phyloP scores from a whole-genome alignment of 2,797 vertebrate genomes.

The Heliangelus exortis region DNA sequence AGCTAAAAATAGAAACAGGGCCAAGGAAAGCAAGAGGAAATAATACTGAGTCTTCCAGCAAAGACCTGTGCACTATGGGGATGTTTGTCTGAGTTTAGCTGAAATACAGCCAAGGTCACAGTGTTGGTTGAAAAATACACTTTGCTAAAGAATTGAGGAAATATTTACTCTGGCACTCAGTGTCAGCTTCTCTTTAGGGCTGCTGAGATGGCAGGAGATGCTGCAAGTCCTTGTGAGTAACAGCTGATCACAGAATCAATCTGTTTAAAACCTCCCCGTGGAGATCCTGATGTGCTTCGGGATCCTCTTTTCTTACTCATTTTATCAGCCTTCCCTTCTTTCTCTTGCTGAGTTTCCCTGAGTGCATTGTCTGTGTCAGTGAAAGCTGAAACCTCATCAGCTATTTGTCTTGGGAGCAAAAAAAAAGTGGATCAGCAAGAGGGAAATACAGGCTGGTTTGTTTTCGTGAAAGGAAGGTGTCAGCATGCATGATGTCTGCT shows the following conservation, averaged over 20 bases:
- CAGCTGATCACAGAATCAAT: background rate
- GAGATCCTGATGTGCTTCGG: background rate
- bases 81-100: conserved; percentile 11
- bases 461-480: background rate
- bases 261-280: background rate
- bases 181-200: background rate
- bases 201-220: background rate
- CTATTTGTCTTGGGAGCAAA: background rate
- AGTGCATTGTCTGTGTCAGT: background rate
- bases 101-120: background rate
- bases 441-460: background rate
- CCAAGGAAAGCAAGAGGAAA: conserved; percentile 11
- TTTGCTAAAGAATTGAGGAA: background rate
- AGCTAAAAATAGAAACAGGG: conserved; percentile 40
- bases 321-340: background rate
- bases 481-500: background rate
- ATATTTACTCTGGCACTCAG: background rate
- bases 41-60: background rate
- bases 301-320: background rate
- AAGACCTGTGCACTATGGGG: background rate
- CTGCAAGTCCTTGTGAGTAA: background rate
- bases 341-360: no score
- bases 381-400: background rate
- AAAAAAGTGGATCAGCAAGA: background rate
- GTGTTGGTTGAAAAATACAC: background rate